phyloP scores from a whole-genome alignment of 2,888 invertebrate species.

The Diachrysia chrysitis region DNA sequence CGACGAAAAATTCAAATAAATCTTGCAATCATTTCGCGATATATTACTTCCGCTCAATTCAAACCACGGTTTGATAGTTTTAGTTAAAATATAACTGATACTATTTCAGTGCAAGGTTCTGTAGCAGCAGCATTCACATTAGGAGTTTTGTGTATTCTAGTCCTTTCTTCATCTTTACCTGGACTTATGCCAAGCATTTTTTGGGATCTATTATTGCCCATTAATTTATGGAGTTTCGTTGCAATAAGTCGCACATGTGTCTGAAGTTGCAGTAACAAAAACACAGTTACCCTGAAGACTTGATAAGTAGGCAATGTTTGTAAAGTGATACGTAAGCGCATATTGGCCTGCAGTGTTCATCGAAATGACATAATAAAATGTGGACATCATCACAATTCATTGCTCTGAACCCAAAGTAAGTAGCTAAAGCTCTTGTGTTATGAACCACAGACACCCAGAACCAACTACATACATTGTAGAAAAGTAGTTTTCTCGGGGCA shows the following conservation, averaged over 20 bases:
- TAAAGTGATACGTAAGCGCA: slow-evolving; percentile 18
- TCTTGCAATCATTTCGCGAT: not conserved
- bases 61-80: not conserved
- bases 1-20: not conserved
- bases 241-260: no score
- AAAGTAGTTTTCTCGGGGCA: no score
- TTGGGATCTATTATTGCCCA: no score
- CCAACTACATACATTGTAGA: no score
- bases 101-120: not conserved
- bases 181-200: no score
- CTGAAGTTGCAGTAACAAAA: slow-evolving; percentile 20
- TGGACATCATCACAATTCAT: no score
- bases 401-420: no score
- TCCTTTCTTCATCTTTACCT: no score
- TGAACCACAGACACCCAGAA: no score
- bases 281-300: slow-evolving; percentile 29
- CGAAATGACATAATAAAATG: slow-evolving; percentile 48
- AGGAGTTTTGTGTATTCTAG: not conserved
- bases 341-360: slow-evolving; percentile 32
- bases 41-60: not conserved
- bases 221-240: no score
- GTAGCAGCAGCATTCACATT: not conserved
- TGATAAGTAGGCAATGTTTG: slow-evolving; percentile 30
- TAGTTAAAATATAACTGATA: not conserved
- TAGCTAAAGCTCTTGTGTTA: no score